phyloP scores from a whole-genome alignment of 2,113 vertebrate genomes.

The Cairina moschata region DNA sequence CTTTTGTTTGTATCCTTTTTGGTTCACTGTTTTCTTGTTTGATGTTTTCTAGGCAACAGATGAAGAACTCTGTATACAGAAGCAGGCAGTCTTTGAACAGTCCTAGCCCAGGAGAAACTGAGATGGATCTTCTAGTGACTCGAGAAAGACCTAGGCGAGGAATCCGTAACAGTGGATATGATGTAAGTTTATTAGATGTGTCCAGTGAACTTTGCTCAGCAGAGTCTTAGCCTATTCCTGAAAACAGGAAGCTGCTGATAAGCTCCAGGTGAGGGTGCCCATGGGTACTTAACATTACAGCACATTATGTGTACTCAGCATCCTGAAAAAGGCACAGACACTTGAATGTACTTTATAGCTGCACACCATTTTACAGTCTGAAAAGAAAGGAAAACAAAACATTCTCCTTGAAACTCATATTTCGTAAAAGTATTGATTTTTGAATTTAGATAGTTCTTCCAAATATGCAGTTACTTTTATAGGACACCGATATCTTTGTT shows the following conservation, averaged over 20 bases:
- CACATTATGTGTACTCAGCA: background rate
- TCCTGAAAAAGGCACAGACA: background rate
- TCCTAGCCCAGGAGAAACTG: constrained; percentile 95
- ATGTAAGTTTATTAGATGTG: constrained; percentile 80
- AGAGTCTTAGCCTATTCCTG: background rate
- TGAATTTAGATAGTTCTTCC: background rate
- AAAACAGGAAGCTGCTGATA: background rate
- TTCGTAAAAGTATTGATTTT: background rate
- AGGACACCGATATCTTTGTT: background rate
- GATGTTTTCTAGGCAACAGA: constrained; percentile 83
- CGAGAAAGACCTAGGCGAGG: constrained; percentile 93
- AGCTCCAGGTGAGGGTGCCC: background rate
- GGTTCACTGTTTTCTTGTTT: constrained; percentile 8
- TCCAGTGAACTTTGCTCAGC: background rate
- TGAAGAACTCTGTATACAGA: constrained; percentile 88
- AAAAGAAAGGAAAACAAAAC: background rate
- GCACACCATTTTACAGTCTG: background rate
- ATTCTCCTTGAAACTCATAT: background rate
- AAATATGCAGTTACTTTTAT: background rate
- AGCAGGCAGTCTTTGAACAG: constrained; percentile 98
- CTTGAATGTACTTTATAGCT: background rate
- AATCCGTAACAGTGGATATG: constrained; percentile 96
- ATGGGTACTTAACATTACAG: background rate
- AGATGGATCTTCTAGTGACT: constrained; percentile 98
- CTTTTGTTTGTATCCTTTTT: background rate